Conservation (phyloP, 2,888 invertebrate species). For the Drosophila multiciliata region DNA sequence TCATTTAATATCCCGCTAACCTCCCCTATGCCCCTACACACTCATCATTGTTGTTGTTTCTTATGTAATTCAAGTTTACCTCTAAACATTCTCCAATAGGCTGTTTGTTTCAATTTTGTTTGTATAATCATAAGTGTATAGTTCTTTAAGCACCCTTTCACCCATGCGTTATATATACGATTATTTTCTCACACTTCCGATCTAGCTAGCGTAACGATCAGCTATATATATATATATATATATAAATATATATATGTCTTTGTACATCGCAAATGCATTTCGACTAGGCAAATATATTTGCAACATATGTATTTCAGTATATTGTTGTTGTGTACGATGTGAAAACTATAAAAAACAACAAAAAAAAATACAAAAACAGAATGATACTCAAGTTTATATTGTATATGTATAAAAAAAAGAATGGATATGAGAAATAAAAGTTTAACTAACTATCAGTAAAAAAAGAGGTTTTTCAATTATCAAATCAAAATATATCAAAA, state of each 20-base stretch:
- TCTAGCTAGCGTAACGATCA: slow-evolving; percentile 44
- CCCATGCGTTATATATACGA: slow-evolving; percentile 73
- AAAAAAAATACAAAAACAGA: slow-evolving; percentile 35
- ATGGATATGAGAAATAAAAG: slow-evolving; percentile 65
- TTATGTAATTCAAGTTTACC: slow-evolving; percentile 68
- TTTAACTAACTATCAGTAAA: slow-evolving; percentile 50
- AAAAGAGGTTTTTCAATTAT: not conserved
- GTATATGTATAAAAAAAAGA: slow-evolving; percentile 56
- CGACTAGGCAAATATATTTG: slow-evolving; percentile 59
- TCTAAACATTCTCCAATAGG: slow-evolving; percentile 75
- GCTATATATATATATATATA: slow-evolving; percentile 29
- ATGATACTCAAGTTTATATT: slow-evolving; percentile 70
- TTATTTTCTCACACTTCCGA: slow-evolving; percentile 32
- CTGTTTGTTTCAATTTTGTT: slow-evolving; percentile 81
- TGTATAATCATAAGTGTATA: slow-evolving; percentile 68
- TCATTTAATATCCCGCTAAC: slow-evolving; percentile 1
- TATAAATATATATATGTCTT: slow-evolving; percentile 31
- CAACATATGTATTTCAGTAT: slow-evolving; percentile 46
- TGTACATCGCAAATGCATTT: slow-evolving; percentile 65
- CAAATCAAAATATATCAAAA: not conserved
- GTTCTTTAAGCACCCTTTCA: slow-evolving; percentile 67
- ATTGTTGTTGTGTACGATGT: slow-evolving; percentile 60
- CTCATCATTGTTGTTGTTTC: slow-evolving; percentile 61
- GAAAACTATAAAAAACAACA: slow-evolving; percentile 30
- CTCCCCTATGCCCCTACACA: slow-evolving; percentile 1